phyloP scores from a whole-genome alignment of 2,888 invertebrate species.

The Labia minor region DNA sequence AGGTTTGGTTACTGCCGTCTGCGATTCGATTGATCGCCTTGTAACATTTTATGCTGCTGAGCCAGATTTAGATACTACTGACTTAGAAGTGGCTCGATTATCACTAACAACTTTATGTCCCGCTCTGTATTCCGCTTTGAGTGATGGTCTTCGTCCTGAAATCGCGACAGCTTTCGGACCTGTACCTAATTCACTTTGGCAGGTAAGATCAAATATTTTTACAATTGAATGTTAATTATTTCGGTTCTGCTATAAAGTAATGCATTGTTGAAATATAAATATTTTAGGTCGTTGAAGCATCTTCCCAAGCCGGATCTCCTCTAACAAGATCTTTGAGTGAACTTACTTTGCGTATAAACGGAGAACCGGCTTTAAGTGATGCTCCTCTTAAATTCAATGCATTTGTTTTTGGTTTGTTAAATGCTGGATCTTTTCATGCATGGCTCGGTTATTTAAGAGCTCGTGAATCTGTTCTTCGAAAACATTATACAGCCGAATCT shows the following conservation, averaged over 20 bases:
- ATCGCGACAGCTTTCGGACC: constrained; percentile 77
- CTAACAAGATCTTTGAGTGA: constrained; percentile 74
- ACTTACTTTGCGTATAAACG: constrained; percentile 69
- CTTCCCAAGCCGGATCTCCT: constrained; percentile 60
- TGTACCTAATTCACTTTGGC: constrained; percentile 79
- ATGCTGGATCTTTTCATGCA: constrained; percentile 77
- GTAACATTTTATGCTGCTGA: constrained; percentile 60
- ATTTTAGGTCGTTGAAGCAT: constrained; percentile 61
- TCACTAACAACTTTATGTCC: constrained; percentile 69
- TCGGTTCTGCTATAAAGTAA: no score
- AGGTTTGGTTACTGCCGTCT: constrained; percentile 62
- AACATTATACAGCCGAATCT: constrained; percentile 67
- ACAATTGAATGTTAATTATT: no score
- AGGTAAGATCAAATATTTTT: constrained; percentile 32
- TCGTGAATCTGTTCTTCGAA: constrained; percentile 66
- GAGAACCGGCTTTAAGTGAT: constrained; percentile 70
- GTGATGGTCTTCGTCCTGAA: constrained; percentile 71
- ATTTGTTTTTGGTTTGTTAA: constrained; percentile 74
- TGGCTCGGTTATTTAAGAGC: constrained; percentile 81
- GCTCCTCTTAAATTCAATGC: constrained; percentile 80
- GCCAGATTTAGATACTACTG: constrained; percentile 31
- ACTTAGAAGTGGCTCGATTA: constrained; percentile 55
- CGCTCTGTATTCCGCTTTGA: constrained; percentile 69
- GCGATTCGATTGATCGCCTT: constrained; percentile 62
- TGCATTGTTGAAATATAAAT: not conserved